Evolutionary conservation across 1,140 invertebrate genomes (phyloP), one percentile per base, ranked within the genome.

Genomic region (Magallana ariakensis): DNA sequence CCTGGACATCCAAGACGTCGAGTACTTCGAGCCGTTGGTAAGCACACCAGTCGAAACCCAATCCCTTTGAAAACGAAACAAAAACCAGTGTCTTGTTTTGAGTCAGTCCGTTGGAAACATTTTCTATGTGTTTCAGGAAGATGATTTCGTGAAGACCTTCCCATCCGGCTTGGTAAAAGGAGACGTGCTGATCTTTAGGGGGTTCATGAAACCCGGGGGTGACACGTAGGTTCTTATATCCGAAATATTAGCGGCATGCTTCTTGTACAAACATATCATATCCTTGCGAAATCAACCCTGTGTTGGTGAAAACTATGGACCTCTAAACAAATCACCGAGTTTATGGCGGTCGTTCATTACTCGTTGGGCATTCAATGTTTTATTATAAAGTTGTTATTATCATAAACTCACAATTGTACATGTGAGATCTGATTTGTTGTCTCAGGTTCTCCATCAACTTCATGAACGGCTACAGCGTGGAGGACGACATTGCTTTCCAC

Each of bases 401-500:
- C 3, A 46, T 46, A 46, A 46, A 46, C 33, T 0, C 33, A 0
- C 2, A 46, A n/a, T n/a, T n/a, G n/a, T n/a, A n/a, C 0, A 46
- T 33, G 33, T 33, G 4, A 33, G 54, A 26, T 15, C 15, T 70
- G 19, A 26, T 70, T 19, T 19, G 16, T 19, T 83, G 19, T 66
- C 75, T 13, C 56, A 92, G 91, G 15, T 92, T 92, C 83, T 88
- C 90, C 0, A 85, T 92, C 33, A 93, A 93, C 83, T 85, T 93
- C 58, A 88, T 91, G 87, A 89, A 90, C 54, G 92, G 91, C 10
- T 55, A 85, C 10, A 88, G 86, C 46, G 60, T 85, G n/a, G 90
- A 89, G 16, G 88, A 89, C 66, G 97, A 98, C 92, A 95, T 97
- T 75, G 97, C 97, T 0, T 95, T 98, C 54, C 97, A 98, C 93